Evolutionary conservation across 2,888 invertebrate species (phyloP).

Genomic region (Drosophila nr. perissopoda): DNA sequence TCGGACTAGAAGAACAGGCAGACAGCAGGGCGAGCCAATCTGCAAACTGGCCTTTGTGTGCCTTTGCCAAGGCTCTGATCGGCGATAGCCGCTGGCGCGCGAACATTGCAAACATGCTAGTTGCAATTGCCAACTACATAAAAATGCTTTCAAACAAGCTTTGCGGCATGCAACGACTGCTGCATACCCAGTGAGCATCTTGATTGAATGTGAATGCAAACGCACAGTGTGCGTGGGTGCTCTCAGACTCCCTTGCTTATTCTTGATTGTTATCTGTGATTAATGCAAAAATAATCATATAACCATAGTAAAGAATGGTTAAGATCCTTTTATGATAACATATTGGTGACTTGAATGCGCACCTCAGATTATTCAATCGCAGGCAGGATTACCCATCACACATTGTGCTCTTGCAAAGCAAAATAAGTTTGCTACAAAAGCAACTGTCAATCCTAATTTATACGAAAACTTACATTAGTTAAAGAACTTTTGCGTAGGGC

Average conservation of each 20-base stretch:
- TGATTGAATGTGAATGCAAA: not conserved
- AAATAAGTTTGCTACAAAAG: not conserved
- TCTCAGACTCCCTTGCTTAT: not conserved
- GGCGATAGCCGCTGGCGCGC: slow-evolving; percentile 30
- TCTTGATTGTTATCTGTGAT: not conserved
- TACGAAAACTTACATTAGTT: not conserved
- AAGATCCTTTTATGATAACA: not conserved
- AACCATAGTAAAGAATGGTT: not conserved
- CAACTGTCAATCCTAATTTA: not conserved
- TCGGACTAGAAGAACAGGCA: not conserved
- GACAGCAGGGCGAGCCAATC: slow-evolving; percentile 55
- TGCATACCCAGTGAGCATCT: slow-evolving; percentile 11
- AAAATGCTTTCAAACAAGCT: not conserved
- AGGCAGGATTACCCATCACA: not conserved
- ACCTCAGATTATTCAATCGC: not conserved
- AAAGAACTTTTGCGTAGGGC: not conserved
- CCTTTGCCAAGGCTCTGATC: slow-evolving; percentile 57
- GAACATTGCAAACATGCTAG: slow-evolving; percentile 37
- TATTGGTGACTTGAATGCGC: not conserved
- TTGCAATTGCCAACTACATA: slow-evolving; percentile 32
- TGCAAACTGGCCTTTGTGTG: slow-evolving; percentile 56
- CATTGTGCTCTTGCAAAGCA: not conserved
- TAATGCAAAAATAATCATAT: not conserved
- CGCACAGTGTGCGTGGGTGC: not conserved
- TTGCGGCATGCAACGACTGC: slow-evolving; percentile 4